phyloP scores from a whole-genome alignment of 2,888 invertebrate species.

The Caenorhabditis angaria region DNA sequence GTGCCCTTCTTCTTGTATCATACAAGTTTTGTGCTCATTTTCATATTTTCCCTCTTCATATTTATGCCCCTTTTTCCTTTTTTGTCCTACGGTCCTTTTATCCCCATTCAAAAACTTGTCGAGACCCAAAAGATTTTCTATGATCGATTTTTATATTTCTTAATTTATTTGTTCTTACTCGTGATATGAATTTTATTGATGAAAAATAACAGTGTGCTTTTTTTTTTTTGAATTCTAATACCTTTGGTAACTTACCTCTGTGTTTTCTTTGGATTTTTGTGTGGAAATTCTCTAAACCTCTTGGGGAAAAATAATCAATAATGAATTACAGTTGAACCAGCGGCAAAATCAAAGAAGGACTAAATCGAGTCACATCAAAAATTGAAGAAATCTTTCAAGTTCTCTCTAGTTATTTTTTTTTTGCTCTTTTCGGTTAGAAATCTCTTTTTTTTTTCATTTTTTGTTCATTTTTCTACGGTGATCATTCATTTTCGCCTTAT shows the following conservation, averaged over 20 bases:
- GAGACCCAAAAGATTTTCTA: neutral
- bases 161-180: neutral
- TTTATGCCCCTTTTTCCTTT: neutral
- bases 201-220: neutral
- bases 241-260: slow-evolving; percentile 1
- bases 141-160: too few species aligned
- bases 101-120: too few species aligned
- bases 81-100: neutral
- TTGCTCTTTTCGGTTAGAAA: neutral
- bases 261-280: too few species aligned
- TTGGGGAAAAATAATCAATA: neutral
- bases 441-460: neutral
- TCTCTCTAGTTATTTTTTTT: neutral
- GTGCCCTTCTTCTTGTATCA: too few species aligned
- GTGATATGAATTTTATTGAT: slow-evolving; percentile 2
- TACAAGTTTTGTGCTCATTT: neutral
- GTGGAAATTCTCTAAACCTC: neutral
- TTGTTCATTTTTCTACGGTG: neutral
- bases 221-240: neutral
- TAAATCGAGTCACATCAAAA: neutral
- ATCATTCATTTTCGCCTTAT: slow-evolving; percentile 2
- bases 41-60: neutral
- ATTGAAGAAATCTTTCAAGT: neutral
- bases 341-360: neutral
- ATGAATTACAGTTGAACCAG: neutral